A percentile compares a stretch with the other conserved stretches of the same genome.
Conservation (phyloP, 2,888 invertebrate species). For the Dryadula phaetusa region DNA sequence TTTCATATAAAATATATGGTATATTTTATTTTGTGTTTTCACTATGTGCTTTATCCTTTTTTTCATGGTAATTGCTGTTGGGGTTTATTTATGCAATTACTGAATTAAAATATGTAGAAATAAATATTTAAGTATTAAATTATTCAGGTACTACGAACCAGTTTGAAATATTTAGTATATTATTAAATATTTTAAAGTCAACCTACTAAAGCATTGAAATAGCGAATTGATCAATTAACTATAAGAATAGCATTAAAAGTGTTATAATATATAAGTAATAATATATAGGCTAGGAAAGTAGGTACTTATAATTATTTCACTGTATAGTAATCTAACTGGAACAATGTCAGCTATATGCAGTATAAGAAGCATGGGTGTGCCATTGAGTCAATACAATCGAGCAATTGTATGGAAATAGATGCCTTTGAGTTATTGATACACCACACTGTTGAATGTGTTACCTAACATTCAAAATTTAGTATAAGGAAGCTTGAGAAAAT, state of each 20-base stretch:
- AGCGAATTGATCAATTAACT: too few species aligned
- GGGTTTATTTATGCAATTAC: neutral
- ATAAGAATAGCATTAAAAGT: neutral
- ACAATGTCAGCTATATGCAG: conserved; percentile 17
- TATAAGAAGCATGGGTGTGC: conserved; percentile 22
- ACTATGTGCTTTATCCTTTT: too few species aligned
- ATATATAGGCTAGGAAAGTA: conserved; percentile 20
- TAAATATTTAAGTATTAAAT: too few species aligned
- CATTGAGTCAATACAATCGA: conserved; percentile 26
- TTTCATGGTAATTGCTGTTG: too few species aligned
- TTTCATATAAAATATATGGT: too few species aligned
- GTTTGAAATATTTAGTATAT: too few species aligned
- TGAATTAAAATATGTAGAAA: neutral
- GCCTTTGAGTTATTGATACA: conserved; percentile 23
- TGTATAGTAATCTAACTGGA: conserved; percentile 14
- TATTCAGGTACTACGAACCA: too few species aligned
- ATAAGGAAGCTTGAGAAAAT: conserved; percentile 9
- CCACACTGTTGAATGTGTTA: conserved; percentile 9
- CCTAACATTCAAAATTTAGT: conserved; percentile 10
- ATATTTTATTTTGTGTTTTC: too few species aligned
- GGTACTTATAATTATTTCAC: conserved; percentile 6
- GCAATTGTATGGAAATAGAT: conserved; percentile 40
- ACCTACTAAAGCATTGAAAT: too few species aligned
- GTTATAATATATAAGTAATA: neutral
- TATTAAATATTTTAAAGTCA: neutral